Evolutionary conservation across 1,140 invertebrate species (phyloP).

Genomic region (Pseudomyrmex dendroicus): DNA sequence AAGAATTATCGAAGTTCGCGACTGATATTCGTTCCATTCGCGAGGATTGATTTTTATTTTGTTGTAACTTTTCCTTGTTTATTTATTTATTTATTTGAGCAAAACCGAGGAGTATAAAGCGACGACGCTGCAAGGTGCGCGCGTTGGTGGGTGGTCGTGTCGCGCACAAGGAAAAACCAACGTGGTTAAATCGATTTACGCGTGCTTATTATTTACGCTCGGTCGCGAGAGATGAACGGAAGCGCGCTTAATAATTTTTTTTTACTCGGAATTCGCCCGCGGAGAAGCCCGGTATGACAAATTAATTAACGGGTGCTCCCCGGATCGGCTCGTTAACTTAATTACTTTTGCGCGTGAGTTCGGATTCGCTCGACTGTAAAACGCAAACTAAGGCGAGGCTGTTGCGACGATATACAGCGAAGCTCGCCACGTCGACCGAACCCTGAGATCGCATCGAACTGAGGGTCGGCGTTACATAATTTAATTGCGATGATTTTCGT

Average conservation of each 20-base stretch:
- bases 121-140: background rate
- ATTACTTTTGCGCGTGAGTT: conserved; percentile 46
- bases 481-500: conserved; percentile 24
- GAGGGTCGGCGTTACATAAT: conserved; percentile 17
- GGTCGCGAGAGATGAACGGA: conserved; percentile 9
- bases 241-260: conserved; percentile 11
- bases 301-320: conserved; percentile 65
- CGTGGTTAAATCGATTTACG: conserved; percentile 22
- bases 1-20: too few species aligned
- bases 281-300: conserved; percentile 30
- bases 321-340: conserved; percentile 44
- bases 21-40: background rate
- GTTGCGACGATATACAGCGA: background rate
- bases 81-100: background rate
- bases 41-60: background rate
- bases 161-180: background rate
- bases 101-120: background rate
- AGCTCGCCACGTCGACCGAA: background rate
- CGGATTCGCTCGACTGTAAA: conserved; percentile 35
- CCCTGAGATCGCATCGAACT: background rate
- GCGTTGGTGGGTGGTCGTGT: background rate
- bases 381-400: conserved; percentile 29
- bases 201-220: conserved; percentile 23
- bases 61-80: background rate
- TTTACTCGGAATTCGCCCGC: conserved; percentile 47